phyloP scores from a whole-genome alignment of 1,140 invertebrate species.

The Cyrtorhinus lividipennis region DNA sequence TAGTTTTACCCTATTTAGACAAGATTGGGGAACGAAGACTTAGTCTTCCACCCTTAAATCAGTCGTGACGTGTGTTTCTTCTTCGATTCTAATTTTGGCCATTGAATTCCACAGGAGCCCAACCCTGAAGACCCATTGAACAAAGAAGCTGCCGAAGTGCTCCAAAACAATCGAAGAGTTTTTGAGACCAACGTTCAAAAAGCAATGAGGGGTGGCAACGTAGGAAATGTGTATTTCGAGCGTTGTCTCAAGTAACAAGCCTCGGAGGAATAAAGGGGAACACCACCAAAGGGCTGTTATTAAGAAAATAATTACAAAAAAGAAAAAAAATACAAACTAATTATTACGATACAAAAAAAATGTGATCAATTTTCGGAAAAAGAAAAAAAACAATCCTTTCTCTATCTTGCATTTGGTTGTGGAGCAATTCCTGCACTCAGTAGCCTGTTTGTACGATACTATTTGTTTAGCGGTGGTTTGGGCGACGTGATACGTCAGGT shows the following conservation, averaged over 20 bases:
- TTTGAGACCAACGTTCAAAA: constrained; percentile 95
- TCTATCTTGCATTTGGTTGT: background rate
- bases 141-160: constrained; percentile 96
- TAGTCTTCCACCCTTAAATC: too few species aligned
- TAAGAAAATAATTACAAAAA: background rate
- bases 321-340: too few species aligned
- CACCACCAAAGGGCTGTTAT: background rate
- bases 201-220: constrained; percentile 88
- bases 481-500: too few species aligned
- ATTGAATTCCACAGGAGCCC: constrained; percentile 86
- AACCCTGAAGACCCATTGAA: constrained; percentile 97
- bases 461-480: too few species aligned
- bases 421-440: too few species aligned
- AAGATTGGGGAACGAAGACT: too few species aligned
- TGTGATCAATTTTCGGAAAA: background rate
- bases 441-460: too few species aligned
- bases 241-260: constrained; percentile 75
- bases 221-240: constrained; percentile 87
- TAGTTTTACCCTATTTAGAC: too few species aligned
- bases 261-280: background rate
- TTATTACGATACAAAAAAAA: too few species aligned
- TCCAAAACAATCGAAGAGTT: constrained; percentile 81
- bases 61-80: too few species aligned
- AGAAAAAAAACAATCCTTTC: background rate
- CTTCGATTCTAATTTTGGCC: too few species aligned